Evolutionary conservation across 2,797 vertebrate species (phyloP).

Genomic region (Spheniscus humboldti): DNA sequence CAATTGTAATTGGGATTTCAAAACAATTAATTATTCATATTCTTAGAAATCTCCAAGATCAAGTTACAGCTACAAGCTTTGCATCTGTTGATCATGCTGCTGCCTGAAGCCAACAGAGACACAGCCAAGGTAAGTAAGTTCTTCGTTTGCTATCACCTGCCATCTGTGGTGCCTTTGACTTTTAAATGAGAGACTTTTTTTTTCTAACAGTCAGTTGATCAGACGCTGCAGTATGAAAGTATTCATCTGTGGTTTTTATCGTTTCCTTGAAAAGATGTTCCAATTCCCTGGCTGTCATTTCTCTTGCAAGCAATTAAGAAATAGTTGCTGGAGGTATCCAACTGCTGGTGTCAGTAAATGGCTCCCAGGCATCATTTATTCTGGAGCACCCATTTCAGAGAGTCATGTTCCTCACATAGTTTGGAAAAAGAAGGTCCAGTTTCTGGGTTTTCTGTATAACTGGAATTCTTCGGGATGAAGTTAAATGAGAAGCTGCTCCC

Average conservation of each 20-base stretch:
- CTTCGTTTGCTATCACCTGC: neutral
- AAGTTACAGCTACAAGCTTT: slow-evolving; percentile 91
- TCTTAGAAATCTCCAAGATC: slow-evolving; percentile 83
- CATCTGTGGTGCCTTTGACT: neutral
- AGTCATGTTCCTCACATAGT: neutral
- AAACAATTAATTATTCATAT: slow-evolving; percentile 48
- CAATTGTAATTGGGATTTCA: neutral
- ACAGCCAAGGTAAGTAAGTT: slow-evolving; percentile 87
- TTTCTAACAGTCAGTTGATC: neutral
- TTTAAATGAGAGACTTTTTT: neutral
- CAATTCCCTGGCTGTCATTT: neutral
- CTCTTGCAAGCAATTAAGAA: neutral
- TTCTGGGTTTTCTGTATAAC: neutral
- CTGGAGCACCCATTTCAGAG: neutral
- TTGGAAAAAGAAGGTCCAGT: neutral
- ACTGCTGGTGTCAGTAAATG: neutral
- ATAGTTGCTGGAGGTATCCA: neutral
- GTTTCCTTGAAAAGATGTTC: neutral
- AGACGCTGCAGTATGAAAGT: neutral
- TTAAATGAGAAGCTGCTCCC: neutral
- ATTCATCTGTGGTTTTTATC: neutral
- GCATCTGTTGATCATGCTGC: slow-evolving; percentile 88
- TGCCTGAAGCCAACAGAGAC: slow-evolving; percentile 90
- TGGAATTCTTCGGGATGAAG: neutral
- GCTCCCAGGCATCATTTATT: neutral